phyloP scores from a whole-genome alignment of 2,888 invertebrate genomes.

The Endomychus coccineus region DNA sequence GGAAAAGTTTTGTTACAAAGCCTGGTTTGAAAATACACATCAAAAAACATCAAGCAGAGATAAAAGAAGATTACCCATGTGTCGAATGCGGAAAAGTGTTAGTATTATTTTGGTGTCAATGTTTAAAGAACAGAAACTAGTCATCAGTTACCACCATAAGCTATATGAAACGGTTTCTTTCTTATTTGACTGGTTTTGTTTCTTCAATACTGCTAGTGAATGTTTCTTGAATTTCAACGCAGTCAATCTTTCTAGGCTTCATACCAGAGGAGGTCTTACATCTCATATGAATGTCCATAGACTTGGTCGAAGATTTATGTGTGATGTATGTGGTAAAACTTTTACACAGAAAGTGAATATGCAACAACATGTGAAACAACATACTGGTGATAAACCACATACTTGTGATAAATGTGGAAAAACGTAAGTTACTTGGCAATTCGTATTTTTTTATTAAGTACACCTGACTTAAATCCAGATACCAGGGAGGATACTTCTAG shows the following conservation, averaged over 20 bases:
- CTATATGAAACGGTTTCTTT: no score
- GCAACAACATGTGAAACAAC: conserved; percentile 45
- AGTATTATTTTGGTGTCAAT: conserved; percentile 23
- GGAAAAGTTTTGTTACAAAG: conserved; percentile 43
- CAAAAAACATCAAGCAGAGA: conserved; percentile 42
- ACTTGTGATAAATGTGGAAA: conserved; percentile 47
- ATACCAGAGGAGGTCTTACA: conserved; percentile 42
- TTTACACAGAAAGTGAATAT: conserved; percentile 50
- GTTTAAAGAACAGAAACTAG: not conserved
- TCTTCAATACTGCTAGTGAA: no score
- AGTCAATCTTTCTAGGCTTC: conserved; percentile 37
- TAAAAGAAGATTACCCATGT: conserved; percentile 42
- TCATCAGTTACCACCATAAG: no score
- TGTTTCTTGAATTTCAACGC: no score
- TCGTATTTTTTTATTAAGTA: no score
- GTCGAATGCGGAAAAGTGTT: conserved; percentile 44
- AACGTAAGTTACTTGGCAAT: conserved; percentile 37
- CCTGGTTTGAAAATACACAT: conserved; percentile 46
- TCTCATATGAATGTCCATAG: conserved; percentile 44
- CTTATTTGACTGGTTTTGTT: no score
- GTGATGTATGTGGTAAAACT: conserved; percentile 51
- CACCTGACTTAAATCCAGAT: no score
- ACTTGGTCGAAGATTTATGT: conserved; percentile 43
- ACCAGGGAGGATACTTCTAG: no score
- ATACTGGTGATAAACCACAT: conserved; percentile 45